Evolutionary conservation across 2,797 vertebrate species (phyloP).

Genomic region (Glyptemys insculpta): DNA sequence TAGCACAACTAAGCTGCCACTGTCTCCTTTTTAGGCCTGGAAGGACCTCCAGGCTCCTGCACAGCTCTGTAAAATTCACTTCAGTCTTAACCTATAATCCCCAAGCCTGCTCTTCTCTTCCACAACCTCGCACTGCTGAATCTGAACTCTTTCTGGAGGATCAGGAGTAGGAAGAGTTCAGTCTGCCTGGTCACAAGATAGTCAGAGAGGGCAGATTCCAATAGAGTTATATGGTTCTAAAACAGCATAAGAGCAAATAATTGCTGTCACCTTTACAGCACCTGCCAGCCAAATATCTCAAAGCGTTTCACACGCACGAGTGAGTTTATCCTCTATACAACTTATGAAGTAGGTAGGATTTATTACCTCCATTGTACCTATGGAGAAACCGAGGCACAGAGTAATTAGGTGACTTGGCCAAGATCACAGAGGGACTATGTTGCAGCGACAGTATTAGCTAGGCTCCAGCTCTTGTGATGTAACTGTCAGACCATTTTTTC

Average conservation of each 20-base stretch:
- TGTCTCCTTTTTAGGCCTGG: neutral
- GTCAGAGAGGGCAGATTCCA: neutral
- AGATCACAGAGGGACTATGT: neutral
- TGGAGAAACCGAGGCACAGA: fast-evolving
- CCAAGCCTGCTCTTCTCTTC: neutral
- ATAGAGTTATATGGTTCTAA: fast-evolving
- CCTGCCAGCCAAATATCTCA: neutral
- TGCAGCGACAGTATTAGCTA: neutral
- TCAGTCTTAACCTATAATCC: neutral
- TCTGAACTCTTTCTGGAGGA: neutral
- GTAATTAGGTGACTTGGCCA: fast-evolving
- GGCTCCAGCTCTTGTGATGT: neutral
- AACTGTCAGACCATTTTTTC: fast-evolving
- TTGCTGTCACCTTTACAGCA: neutral
- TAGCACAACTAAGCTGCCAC: neutral
- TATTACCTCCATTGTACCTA: neutral
- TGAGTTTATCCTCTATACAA: fast-evolving
- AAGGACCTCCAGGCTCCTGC: neutral
- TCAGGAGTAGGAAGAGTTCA: neutral
- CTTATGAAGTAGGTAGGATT: neutral
- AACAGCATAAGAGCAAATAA: neutral
- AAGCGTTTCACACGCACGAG: neutral
- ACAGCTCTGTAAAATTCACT: neutral
- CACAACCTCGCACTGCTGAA: fast-evolving
- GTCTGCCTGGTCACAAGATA: fast-evolving